Evolutionary conservation across 2,888 invertebrate genomes (phyloP).

Genomic region (Brenthis daphne): DNA sequence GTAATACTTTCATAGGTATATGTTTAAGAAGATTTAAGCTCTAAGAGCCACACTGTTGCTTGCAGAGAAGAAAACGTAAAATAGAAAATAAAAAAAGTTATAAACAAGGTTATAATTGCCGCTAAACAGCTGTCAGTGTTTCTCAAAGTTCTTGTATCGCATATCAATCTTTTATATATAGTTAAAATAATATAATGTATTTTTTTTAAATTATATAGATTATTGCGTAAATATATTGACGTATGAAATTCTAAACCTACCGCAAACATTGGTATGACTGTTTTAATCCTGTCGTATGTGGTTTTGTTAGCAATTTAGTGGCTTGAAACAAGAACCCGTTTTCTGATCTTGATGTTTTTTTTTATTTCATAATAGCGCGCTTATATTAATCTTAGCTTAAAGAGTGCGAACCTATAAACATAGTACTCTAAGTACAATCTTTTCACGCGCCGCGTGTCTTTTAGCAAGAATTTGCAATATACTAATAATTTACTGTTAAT

Average conservation of each 20-base stretch:
- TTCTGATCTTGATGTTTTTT: background rate
- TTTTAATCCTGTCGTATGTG: background rate
- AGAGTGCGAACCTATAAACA: no score
- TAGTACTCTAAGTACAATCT: no score
- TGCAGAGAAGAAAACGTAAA: no score
- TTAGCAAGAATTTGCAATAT: no score
- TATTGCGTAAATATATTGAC: background rate
- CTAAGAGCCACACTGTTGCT: no score
- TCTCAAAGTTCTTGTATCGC: background rate
- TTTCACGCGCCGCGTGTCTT: no score
- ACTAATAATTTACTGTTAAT: no score
- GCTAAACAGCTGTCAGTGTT: background rate
- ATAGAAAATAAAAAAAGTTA: background rate
- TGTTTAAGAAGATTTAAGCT: no score
- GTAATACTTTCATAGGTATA: no score
- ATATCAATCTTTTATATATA: background rate
- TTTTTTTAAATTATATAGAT: background rate
- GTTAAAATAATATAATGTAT: no score
- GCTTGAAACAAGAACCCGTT: constrained; percentile 2
- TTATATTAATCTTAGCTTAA: no score
- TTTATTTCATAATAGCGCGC: no score
- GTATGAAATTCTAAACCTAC: constrained; percentile 16
- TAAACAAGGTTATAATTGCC: background rate
- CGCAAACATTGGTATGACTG: constrained; percentile 7
- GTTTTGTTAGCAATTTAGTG: constrained; percentile 16